phyloP scores from a whole-genome alignment of 2,797 vertebrate genomes.

The Danio jaintianensis region DNA sequence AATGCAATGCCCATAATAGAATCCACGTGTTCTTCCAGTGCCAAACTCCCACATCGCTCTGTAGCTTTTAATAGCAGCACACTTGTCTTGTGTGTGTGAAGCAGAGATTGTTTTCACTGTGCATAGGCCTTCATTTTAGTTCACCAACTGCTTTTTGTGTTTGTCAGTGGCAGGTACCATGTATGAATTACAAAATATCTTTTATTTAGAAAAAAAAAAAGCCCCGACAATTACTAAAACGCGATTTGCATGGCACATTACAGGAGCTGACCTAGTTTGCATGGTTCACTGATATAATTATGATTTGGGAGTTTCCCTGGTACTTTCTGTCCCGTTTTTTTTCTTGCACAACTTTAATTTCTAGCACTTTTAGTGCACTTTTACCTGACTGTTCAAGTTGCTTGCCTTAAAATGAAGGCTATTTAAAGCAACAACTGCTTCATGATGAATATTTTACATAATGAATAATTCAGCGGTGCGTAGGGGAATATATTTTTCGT shows the following conservation, averaged over 20 bases:
- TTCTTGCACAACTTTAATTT: conserved; percentile 3
- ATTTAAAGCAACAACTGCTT: conserved; percentile 65
- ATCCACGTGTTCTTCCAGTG: conserved; percentile 40
- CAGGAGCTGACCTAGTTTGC: background rate
- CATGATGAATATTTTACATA: conserved; percentile 67
- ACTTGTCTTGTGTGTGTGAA: conserved; percentile 31
- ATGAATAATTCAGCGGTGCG: conserved; percentile 65
- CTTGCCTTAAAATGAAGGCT: conserved; percentile 56
- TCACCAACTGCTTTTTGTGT: background rate
- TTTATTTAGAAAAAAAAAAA: conserved; percentile 13
- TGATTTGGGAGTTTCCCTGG: background rate
- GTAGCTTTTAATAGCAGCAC: conserved; percentile 49
- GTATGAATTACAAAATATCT: background rate
- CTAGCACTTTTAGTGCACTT: conserved; percentile 20
- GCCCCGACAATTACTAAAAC: background rate
- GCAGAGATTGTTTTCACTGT: conserved; percentile 18
- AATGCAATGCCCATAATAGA: conserved; percentile 47
- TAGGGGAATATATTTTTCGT: conserved; percentile 61
- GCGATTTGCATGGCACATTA: background rate
- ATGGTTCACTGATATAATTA: conserved; percentile 18
- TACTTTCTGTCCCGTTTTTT: background rate
- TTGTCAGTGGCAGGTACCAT: background rate
- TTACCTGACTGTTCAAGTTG: conserved; percentile 27
- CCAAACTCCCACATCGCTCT: conserved; percentile 45
- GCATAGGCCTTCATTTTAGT: conserved; percentile 17